A percentile compares a stretch with the other conserved stretches of the same genome.
These are phyloP conservation scores for Euthynnus affinis DNA, from an alignment of 2,797 vertebrate genomes.

Conservation along the genomic window DNA sequence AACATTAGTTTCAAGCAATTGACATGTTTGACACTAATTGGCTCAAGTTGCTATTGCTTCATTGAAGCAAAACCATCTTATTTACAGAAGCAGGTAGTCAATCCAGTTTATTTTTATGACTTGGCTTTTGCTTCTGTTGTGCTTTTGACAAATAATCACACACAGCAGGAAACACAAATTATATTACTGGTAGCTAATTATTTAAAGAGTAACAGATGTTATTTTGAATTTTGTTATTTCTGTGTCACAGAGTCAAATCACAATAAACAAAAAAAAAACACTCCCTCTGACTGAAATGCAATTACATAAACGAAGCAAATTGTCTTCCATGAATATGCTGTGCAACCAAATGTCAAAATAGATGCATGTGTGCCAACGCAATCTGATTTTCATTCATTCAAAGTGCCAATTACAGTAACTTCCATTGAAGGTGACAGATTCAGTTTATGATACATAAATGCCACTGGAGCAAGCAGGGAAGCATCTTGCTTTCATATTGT, in stretches of 20 bases:
- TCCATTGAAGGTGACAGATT: slow-evolving; percentile 11
- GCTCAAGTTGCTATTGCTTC: background rate
- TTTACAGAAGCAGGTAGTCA: background rate
- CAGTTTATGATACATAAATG: slow-evolving; percentile 23
- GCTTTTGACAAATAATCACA: background rate
- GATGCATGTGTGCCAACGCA: slow-evolving; percentile 17
- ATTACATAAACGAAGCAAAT: slow-evolving; percentile 50
- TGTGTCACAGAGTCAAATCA: background rate
- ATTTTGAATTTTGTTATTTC: background rate
- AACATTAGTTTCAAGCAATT: background rate
- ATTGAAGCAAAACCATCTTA: background rate
- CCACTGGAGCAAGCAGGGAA: background rate
- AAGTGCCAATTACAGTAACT: slow-evolving; percentile 7
- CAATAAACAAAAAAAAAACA: background rate
- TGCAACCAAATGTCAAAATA: slow-evolving; percentile 35
- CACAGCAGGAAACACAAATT: background rate
- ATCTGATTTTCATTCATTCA: slow-evolving; percentile 38
- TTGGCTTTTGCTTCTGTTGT: background rate
- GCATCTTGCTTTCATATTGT: background rate
- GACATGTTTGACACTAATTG: background rate
- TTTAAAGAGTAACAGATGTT: slow-evolving; percentile 16
- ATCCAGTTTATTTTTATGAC: background rate
- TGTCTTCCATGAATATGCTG: slow-evolving; percentile 37
- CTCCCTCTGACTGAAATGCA: slow-evolving; percentile 43
- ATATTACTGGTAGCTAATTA: background rate